These are phyloP conservation scores for Aspidapion aeneum DNA, from an alignment of 2,888 invertebrate genomes.

Conservation along the genomic window DNA sequence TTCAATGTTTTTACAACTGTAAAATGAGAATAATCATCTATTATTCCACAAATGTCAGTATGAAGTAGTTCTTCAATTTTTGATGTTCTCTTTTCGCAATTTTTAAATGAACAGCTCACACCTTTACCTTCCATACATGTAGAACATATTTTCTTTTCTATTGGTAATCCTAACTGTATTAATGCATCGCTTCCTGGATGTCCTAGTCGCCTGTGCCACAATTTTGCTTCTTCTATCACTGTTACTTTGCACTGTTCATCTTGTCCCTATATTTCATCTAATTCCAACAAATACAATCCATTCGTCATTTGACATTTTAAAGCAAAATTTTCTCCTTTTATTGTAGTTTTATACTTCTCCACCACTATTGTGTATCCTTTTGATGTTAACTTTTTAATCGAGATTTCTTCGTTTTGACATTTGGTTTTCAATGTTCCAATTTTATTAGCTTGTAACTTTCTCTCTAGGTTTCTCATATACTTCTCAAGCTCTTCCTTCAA, in stretches of 20 bases:
- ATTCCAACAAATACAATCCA: neutral
- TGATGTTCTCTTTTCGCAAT: neutral
- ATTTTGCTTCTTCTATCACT: neutral
- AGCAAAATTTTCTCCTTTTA: neutral
- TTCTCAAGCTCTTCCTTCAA: neutral
- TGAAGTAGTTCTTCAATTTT: conserved; percentile 14
- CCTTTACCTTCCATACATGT: conserved; percentile 8
- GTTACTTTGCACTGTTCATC: neutral
- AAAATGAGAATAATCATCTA: conserved; percentile 17
- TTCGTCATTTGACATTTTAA: neutral
- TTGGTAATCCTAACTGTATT: conserved; percentile 4
- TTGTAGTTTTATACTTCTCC: neutral
- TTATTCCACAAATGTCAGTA: conserved; percentile 12
- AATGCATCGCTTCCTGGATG: conserved; percentile 5
- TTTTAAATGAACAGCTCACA: neutral
- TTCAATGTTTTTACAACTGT: conserved; percentile 9
- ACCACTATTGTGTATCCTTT: neutral
- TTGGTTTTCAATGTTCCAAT: too few relatives aligned
- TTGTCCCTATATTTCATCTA: neutral
- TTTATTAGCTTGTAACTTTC: neutral
- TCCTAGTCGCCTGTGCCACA: conserved; percentile 10
- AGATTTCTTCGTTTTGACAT: too few relatives aligned
- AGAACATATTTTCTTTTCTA: too few relatives aligned
- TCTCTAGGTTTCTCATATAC: neutral
- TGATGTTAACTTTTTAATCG: neutral